Base-by-base conservation (phyloP, 2,888 invertebrate genomes). In the Augiades crinisus region DNA sequence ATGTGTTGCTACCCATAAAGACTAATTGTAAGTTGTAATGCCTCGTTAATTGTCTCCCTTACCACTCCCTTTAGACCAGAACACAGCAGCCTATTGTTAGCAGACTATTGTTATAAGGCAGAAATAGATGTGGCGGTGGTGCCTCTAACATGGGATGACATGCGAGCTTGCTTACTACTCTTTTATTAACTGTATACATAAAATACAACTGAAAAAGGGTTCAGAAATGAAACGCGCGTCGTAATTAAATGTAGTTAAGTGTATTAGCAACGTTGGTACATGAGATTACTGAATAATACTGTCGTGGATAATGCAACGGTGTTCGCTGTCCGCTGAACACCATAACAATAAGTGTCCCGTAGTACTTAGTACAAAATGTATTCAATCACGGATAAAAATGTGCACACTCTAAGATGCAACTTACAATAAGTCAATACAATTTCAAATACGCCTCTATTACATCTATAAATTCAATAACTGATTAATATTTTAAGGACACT, bases 211-310 rank as follows among this genome's bases (percentile, higher is more conserved):
- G 13, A 13, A 13, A 22, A 38, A 10, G 37, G 27, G 36, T 19
- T 8, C 5, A 53, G 51, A 64, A 67, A 66, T 67, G 56, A 67
- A 67, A 67, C 57, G 13, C 55, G 54, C 61, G 51, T 63, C 56
- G 68, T 80, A 84, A 81, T 85, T 87, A 82, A 88, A 88, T 88
- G 85, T 87, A 86, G 78, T 79, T 87, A 84, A 85, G 88, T 89
- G 86, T 89, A 88, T 87, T 88, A 89, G 88, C 88, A 88, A 89
- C 86, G 81, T 88, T 87, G 88, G 89, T 89, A 89, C 89, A 88
- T 84, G 78, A 86, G 80, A 85, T 88, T 87, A 88, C 80, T 83
- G 86, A 78, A 74, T 88, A 89, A 89, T 89, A 89, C 88, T 89
- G 89, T 74, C 67, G 75, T 81, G 79, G 80, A 78, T 72, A 65